Evolutionary conservation across 2,113 vertebrate genomes (phyloP).

Genomic region (Tupaia tana): DNA sequence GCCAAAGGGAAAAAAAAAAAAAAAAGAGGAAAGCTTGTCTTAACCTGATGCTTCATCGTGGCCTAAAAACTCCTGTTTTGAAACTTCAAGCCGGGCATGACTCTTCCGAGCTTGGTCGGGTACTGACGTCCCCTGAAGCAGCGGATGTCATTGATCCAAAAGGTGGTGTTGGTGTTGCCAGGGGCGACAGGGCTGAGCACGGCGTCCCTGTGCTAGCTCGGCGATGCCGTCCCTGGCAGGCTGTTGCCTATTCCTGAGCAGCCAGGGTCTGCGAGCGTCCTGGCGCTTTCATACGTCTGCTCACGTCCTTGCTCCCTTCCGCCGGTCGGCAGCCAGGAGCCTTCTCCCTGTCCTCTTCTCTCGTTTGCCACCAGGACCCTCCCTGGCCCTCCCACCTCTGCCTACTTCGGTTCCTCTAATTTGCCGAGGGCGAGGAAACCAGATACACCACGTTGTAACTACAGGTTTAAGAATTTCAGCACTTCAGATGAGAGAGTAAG

Average conservation of each 20-base stretch:
- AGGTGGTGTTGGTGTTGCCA: background rate
- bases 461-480: background rate
- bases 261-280: background rate
- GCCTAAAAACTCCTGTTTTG: slow-evolving; percentile 2
- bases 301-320: background rate
- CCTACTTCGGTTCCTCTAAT: background rate
- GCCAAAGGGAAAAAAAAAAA: background rate
- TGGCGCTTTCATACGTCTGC: background rate
- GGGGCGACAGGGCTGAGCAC: background rate
- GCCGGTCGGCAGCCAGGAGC: background rate
- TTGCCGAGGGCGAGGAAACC: background rate
- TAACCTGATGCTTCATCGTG: background rate
- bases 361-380: background rate
- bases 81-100: background rate
- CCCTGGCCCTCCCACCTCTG: accelerated
- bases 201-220: background rate
- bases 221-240: background rate
- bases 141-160: background rate
- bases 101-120: background rate
- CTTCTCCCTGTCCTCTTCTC: background rate
- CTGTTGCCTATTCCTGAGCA: background rate
- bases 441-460: background rate
- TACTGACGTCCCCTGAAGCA: background rate
- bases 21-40: background rate
- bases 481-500: background rate